These are phyloP conservation scores for Drosophila sp. DNA, from an alignment of 1,140 invertebrate species.

Conservation along the genomic window DNA sequence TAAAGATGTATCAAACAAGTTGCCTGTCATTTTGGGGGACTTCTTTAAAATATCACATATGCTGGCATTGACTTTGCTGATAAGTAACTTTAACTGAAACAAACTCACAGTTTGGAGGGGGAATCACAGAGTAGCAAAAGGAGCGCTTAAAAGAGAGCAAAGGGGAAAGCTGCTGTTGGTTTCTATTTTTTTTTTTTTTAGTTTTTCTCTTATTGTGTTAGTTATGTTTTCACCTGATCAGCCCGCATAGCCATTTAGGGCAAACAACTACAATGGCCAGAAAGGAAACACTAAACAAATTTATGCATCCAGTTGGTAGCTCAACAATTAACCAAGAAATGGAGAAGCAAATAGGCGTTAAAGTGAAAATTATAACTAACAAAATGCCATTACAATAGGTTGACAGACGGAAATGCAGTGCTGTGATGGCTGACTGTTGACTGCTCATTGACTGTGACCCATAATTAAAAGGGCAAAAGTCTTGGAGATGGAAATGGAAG, in stretches of 20 bases:
- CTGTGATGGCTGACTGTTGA: slow-evolving; percentile 30
- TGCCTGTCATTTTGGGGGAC: neutral
- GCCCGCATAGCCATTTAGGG: slow-evolving; percentile 74
- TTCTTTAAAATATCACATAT: slow-evolving; percentile 21
- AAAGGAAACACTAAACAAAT: slow-evolving; percentile 54
- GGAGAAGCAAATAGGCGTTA: slow-evolving; percentile 72
- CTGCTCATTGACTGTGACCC: slow-evolving; percentile 73
- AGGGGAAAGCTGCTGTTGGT: slow-evolving; percentile 32
- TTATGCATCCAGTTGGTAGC: slow-evolving; percentile 71
- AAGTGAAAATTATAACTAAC: slow-evolving; percentile 61
- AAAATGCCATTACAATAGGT: slow-evolving; percentile 36
- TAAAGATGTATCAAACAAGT: neutral
- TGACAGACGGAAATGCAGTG: slow-evolving; percentile 70
- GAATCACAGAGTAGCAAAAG: neutral
- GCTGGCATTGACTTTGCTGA: slow-evolving; percentile 23
- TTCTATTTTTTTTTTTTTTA: slow-evolving; percentile 31
- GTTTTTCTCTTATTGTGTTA: slow-evolving; percentile 6
- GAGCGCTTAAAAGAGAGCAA: neutral
- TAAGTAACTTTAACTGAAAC: slow-evolving; percentile 7
- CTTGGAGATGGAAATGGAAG: slow-evolving; percentile 17
- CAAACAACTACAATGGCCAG: slow-evolving; percentile 52
- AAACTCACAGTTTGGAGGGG: slow-evolving; percentile 5
- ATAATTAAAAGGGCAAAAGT: slow-evolving; percentile 64
- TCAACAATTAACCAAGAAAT: slow-evolving; percentile 69
- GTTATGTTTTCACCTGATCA: slow-evolving; percentile 70